Percentiles rank a stretch among this genome's conserved stretches.
Conservation (phyloP, 2,113 vertebrate genomes). For the Gambusia holbrooki region DNA sequence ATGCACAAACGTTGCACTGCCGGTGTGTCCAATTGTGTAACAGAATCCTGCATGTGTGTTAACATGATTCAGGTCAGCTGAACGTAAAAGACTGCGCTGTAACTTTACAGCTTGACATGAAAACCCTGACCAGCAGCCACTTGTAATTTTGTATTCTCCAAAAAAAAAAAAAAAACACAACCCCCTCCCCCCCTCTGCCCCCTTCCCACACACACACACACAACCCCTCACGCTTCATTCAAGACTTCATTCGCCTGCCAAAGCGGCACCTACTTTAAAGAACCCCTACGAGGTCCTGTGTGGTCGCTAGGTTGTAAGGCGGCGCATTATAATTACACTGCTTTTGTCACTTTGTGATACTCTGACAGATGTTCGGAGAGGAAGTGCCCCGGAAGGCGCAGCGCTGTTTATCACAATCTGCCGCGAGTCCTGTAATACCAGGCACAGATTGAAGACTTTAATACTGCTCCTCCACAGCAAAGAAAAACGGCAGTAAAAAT, state of each 20-base stretch:
- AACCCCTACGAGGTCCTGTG: conserved; percentile 26
- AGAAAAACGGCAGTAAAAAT: conserved; percentile 77
- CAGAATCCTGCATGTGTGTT: background rate
- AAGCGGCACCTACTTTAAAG: conserved; percentile 53
- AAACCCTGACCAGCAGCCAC: conserved; percentile 31
- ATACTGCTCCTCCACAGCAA: conserved; percentile 66
- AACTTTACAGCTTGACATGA: conserved; percentile 39
- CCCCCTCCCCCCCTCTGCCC: background rate
- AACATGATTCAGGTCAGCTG: conserved; percentile 36
- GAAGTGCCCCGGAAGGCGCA: conserved; percentile 55
- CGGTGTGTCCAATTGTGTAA: conserved; percentile 17
- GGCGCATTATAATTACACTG: conserved; percentile 70
- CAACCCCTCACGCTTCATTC: conserved; percentile 11
- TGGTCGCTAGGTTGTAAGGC: conserved; percentile 52
- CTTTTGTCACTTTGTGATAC: conserved; percentile 65
- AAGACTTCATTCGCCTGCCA: conserved; percentile 29
- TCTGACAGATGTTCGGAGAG: conserved; percentile 72
- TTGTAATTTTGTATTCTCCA: conserved; percentile 33
- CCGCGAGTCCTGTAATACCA: conserved; percentile 71
- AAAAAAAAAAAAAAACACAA: conserved; percentile 21
- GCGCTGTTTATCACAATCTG: conserved; percentile 74
- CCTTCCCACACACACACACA: background rate
- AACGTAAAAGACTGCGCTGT: conserved; percentile 20
- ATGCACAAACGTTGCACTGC: conserved; percentile 16
- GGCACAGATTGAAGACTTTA: conserved; percentile 78